phyloP scores from a whole-genome alignment of 2,113 vertebrate species.

The Tyto alba region DNA sequence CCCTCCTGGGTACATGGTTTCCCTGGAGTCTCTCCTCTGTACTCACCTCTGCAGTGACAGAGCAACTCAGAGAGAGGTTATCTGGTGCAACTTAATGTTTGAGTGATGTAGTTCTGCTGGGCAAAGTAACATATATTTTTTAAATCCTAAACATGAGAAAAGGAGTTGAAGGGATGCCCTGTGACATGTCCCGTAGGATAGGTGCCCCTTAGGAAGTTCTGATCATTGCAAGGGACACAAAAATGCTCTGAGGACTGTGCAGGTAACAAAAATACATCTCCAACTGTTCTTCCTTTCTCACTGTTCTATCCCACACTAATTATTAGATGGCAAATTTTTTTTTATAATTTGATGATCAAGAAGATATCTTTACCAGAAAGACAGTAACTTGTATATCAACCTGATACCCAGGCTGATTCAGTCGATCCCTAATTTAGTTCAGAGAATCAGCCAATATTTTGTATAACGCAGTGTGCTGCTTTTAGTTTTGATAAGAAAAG shows the following conservation, averaged over 20 bases:
- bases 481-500: conserved; percentile 14
- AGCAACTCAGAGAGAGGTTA: background rate
- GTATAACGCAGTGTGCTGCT: background rate
- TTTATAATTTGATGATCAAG: background rate
- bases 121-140: background rate
- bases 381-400: background rate
- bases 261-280: background rate
- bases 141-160: background rate
- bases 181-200: background rate
- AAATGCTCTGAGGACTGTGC: background rate
- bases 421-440: conserved; percentile 2
- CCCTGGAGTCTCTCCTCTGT: background rate
- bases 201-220: background rate
- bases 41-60: accelerated
- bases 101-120: background rate
- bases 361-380: background rate
- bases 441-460: background rate
- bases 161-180: background rate
- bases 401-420: background rate
- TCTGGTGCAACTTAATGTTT: background rate
- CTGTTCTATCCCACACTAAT: background rate
- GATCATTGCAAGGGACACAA: background rate
- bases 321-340: background rate
- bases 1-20: accelerated
- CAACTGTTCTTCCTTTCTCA: background rate